These are phyloP conservation scores for Falco rusticolus DNA, from an alignment of 2,797 vertebrate genomes.

Conservation along the genomic window DNA sequence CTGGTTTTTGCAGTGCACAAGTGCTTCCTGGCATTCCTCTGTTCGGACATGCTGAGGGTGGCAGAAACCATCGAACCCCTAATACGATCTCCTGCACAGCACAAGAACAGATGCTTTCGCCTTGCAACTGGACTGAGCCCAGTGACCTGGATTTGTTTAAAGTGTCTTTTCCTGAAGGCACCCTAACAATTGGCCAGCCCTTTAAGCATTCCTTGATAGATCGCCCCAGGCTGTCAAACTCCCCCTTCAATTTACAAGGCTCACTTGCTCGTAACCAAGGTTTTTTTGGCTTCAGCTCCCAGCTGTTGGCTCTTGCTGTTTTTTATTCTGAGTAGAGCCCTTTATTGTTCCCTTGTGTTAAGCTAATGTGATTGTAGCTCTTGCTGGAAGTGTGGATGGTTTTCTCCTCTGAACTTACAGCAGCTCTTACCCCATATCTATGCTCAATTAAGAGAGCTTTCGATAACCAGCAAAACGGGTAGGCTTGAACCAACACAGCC, in stretches of 20 bases:
- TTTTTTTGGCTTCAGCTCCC: neutral
- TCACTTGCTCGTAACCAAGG: neutral
- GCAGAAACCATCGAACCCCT: neutral
- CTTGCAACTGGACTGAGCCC: neutral
- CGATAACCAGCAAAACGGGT: neutral
- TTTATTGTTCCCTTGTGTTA: slow-evolving; percentile 30
- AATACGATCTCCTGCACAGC: neutral
- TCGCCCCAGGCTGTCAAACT: neutral
- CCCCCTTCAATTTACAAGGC: slow-evolving; percentile 27
- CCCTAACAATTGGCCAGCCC: neutral
- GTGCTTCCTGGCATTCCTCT: neutral
- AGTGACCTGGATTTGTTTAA: slow-evolving; percentile 25
- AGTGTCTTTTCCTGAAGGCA: slow-evolving; percentile 17
- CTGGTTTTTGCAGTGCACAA: neutral
- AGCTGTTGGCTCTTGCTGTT: neutral
- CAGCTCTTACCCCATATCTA: neutral
- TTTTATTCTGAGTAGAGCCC: neutral
- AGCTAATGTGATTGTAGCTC: neutral
- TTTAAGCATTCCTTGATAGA: slow-evolving; percentile 8
- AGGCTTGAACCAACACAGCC: neutral
- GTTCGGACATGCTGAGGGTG: neutral
- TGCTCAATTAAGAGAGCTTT: neutral
- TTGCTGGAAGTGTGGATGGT: neutral
- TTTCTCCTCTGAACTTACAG: neutral
- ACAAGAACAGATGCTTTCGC: neutral